These are phyloP conservation scores for Dimorphilus gyrociliatus DNA, from an alignment of 2,888 invertebrate species.

Conservation along the genomic window DNA sequence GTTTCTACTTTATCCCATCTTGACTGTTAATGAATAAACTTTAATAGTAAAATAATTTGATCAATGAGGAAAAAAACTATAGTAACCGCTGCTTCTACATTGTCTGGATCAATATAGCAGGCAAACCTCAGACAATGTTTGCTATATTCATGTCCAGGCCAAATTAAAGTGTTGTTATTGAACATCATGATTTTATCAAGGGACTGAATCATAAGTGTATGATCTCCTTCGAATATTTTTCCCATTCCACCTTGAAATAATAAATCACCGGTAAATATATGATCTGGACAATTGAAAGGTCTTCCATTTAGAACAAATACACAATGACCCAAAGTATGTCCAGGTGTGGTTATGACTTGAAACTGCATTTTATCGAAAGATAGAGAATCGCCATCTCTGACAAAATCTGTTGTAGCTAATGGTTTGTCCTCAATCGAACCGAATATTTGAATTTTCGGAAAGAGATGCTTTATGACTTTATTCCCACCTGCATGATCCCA, in stretches of 20 bases:
- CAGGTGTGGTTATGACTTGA: constrained; percentile 20
- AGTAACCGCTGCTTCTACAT: constrained; percentile 17
- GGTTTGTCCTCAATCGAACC: constrained; percentile 19
- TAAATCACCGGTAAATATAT: constrained; percentile 31
- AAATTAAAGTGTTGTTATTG: constrained; percentile 20
- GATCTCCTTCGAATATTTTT: constrained; percentile 29
- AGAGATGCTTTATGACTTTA: constrained; percentile 15
- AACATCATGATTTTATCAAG: constrained; percentile 21
- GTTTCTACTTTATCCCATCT: too few species aligned
- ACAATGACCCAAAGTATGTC: constrained; percentile 32
- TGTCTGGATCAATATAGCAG: constrained; percentile 20
- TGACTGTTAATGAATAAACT: too few species aligned
- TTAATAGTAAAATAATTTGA: too few species aligned
- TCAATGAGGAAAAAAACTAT: too few species aligned
- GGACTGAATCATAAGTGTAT: constrained; percentile 24
- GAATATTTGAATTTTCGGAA: constrained; percentile 16
- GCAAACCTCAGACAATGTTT: constrained; percentile 26
- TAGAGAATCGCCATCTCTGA: constrained; percentile 20
- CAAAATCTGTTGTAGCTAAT: constrained; percentile 18
- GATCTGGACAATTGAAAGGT: constrained; percentile 19
- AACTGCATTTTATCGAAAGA: constrained; percentile 24
- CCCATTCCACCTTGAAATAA: constrained; percentile 30
- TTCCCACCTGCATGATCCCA: constrained; percentile 32
- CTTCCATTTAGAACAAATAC: constrained; percentile 24
- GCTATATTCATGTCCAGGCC: constrained; percentile 35